phyloP scores from a whole-genome alignment of 2,888 invertebrate species.

The Lithophane leautieri region DNA sequence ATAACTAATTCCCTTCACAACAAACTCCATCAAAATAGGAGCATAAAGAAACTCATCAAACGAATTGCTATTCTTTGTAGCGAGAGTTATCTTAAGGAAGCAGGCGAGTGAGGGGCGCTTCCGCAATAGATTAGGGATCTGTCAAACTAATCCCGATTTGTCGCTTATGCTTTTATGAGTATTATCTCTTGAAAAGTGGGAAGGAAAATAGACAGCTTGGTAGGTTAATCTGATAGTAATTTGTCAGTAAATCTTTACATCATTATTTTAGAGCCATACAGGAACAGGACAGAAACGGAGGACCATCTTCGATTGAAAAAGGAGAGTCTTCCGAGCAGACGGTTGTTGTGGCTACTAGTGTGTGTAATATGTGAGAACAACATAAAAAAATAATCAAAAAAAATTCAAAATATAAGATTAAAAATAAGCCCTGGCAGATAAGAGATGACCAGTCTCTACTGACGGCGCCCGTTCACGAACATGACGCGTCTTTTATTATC shows the following conservation, averaged over 20 bases:
- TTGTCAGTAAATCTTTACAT: not conserved
- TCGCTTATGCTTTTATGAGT: constrained; percentile 47
- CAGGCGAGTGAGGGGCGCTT: constrained; percentile 39
- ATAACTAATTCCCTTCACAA: constrained; percentile 10
- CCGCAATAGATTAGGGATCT: constrained; percentile 52
- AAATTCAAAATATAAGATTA: too few relatives aligned
- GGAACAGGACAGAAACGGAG: too few relatives aligned
- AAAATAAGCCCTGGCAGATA: too few relatives aligned
- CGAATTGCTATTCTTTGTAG: constrained; percentile 47
- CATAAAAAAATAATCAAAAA: too few relatives aligned
- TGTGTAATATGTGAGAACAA: too few relatives aligned
- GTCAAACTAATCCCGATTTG: constrained; percentile 59
- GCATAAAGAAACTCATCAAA: constrained; percentile 54
- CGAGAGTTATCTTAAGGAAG: constrained; percentile 42
- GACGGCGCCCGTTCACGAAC: too few relatives aligned
- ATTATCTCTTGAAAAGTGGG: constrained; percentile 15
- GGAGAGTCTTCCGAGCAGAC: not conserved
- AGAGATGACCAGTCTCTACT: too few relatives aligned
- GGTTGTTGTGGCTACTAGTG: too few relatives aligned
- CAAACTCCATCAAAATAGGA: constrained; percentile 29
- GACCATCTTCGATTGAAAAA: not conserved
- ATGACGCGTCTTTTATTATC: too few relatives aligned
- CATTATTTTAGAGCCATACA: not conserved
- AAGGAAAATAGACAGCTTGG: not conserved
- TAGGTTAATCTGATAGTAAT: constrained; percentile 1